A percentile compares a stretch with the other conserved stretches of the same genome.
Evolutionary conservation across 2,113 vertebrate species (phyloP).

Genomic region (Uropsilus gracilis): DNA sequence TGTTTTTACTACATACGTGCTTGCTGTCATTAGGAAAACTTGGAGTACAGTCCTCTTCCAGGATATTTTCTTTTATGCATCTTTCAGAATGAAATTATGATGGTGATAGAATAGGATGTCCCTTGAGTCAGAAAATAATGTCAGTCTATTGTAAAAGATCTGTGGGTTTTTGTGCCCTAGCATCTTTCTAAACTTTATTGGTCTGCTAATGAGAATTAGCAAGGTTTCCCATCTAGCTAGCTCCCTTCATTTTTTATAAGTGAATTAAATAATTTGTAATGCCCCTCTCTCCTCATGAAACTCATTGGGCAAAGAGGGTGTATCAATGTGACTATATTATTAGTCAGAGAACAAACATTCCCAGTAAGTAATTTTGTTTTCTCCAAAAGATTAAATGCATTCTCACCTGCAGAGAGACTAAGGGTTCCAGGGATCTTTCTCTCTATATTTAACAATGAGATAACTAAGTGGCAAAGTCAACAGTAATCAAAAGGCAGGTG

Average conservation of each 20-base stretch:
- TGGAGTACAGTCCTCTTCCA: neutral
- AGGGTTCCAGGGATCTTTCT: constrained; percentile 65
- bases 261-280: constrained; percentile 35
- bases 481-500: constrained; percentile 69
- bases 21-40: constrained; percentile 11
- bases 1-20: neutral
- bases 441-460: constrained; percentile 70
- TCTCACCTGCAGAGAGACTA: constrained; percentile 60
- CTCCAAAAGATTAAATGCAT: constrained; percentile 69
- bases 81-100: neutral
- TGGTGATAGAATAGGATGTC: neutral
- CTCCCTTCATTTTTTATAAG: neutral
- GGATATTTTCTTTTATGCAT: neutral
- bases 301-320: constrained; percentile 5
- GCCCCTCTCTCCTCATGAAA: neutral
- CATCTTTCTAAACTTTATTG: constrained; percentile 15
- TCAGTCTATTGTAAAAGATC: neutral
- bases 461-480: constrained; percentile 76
- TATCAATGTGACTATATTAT: constrained; percentile 60
- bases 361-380: constrained; percentile 76
- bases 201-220: neutral
- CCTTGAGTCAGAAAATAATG: neutral
- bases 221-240: neutral
- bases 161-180: neutral
- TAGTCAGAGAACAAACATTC: constrained; percentile 77